Conservation (phyloP, 2,888 invertebrate genomes). For the Pharmacophagus antenor region DNA sequence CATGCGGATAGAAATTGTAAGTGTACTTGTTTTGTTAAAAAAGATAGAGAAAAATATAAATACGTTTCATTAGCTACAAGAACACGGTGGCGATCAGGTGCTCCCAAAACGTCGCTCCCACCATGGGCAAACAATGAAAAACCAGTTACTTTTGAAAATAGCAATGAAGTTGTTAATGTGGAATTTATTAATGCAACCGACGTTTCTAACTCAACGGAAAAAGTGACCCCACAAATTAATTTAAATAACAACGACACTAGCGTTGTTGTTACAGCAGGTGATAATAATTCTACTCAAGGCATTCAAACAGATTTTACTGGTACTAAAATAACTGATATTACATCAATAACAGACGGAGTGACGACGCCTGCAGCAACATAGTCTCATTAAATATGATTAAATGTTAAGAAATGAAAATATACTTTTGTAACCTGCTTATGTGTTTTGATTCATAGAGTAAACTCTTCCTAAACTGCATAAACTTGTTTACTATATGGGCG, state of each 20-base stretch:
- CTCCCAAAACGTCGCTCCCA: slow-evolving; percentile 54
- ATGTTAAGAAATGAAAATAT: background rate
- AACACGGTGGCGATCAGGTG: slow-evolving; percentile 45
- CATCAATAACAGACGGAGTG: background rate
- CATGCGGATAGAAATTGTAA: slow-evolving; percentile 52
- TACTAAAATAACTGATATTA: background rate
- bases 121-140: slow-evolving; percentile 43
- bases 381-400: background rate
- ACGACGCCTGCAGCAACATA: background rate
- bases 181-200: background rate
- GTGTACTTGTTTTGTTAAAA: slow-evolving; percentile 55
- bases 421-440: background rate
- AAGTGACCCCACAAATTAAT: background rate
- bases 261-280: background rate
- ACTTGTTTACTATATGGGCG: no score
- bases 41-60: slow-evolving; percentile 41
- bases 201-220: background rate
- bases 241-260: background rate
- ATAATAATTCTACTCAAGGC: background rate
- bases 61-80: slow-evolving; percentile 17
- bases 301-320: background rate
- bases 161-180: slow-evolving; percentile 6
- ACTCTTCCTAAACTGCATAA: no score
- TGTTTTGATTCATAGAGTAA: no score
- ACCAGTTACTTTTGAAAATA: background rate